These are phyloP conservation scores for Lota lota DNA, from an alignment of 2,113 vertebrate species.

Conservation along the genomic window DNA sequence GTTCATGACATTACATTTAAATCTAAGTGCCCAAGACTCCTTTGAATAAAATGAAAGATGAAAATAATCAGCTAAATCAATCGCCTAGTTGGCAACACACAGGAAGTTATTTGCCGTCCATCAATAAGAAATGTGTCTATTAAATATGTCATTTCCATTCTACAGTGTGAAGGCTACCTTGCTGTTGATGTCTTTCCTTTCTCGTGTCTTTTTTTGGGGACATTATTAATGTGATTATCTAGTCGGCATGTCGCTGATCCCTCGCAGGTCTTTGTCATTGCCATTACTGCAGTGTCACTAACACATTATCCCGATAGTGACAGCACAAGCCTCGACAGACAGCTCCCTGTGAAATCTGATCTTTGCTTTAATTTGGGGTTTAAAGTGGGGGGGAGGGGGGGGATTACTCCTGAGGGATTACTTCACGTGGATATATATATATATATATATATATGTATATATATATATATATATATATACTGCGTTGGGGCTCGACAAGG, in stretches of 20 bases:
- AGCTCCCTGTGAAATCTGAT: slow-evolving; percentile 52
- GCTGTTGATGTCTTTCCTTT: no score
- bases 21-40: no score
- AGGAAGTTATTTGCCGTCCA: no score
- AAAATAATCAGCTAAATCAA: no score
- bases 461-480: no score
- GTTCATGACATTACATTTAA: neutral
- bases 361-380: slow-evolving; percentile 56
- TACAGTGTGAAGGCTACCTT: no score
- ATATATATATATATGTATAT: no score
- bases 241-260: slow-evolving; percentile 45
- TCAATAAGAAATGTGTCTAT: no score
- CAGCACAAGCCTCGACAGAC: slow-evolving; percentile 52
- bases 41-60: no score
- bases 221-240: slow-evolving; percentile 15
- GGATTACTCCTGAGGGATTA: slow-evolving; percentile 59
- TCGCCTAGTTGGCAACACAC: no score
- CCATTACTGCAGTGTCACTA: slow-evolving; percentile 59
- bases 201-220: no score
- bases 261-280: slow-evolving; percentile 58
- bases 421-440: slow-evolving; percentile 56
- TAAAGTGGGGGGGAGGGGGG: slow-evolving; percentile 57
- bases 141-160: neutral
- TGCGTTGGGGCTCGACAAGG: neutral
- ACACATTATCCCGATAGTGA: slow-evolving; percentile 60